Evolutionary conservation across 2,888 invertebrate species (phyloP), one percentile per base, ranked within the genome.

Genomic region (Chrysomela aeneicollis): DNA sequence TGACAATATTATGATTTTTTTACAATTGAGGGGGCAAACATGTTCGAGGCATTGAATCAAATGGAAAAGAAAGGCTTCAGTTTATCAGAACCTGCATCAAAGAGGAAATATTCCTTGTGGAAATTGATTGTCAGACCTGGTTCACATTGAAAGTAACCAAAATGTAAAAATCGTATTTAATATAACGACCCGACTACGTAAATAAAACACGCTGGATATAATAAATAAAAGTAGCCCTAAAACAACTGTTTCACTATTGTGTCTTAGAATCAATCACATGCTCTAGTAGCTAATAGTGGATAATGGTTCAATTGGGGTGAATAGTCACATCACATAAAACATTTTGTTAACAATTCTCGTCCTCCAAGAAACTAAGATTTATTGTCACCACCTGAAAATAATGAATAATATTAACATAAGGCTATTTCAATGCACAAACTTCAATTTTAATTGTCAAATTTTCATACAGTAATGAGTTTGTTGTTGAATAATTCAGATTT

Each of bases 231-330:
- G 67, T 71, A 71, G 69, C 72, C 71, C 70, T 71, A 73, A 68
- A 74, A 72, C 68, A 73, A 70, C 65, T 69, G 52, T 32, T 22
- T 73, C 73, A 72, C 73, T 73, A 74, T 70, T 65, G 71, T 70
- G 68, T 73, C 69, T 74, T 66, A 69, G 61, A 68, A n/a, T n/a
- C n/a, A n/a, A 75, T 75, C 75, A 75, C 75, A 74, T 71, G 71
- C 68, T 69, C 73, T 71, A 73, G 67, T 65, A 65, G 68, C 65
- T 67, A 63, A 63, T 42, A 68, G 64, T 64, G 64, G 67, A 59
- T 68, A 63, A 60, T 63, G 65, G 50, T 63, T 68, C 65, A 10
- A 35, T 51, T 42, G 61, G 64, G 65, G 60, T 49, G 59, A 57
- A 64, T 54, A 61, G 52, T 63, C 65, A 65, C 65, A 63, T 65